phyloP scores from a whole-genome alignment of 2,888 invertebrate genomes.

The Mellilla xanthometata region DNA sequence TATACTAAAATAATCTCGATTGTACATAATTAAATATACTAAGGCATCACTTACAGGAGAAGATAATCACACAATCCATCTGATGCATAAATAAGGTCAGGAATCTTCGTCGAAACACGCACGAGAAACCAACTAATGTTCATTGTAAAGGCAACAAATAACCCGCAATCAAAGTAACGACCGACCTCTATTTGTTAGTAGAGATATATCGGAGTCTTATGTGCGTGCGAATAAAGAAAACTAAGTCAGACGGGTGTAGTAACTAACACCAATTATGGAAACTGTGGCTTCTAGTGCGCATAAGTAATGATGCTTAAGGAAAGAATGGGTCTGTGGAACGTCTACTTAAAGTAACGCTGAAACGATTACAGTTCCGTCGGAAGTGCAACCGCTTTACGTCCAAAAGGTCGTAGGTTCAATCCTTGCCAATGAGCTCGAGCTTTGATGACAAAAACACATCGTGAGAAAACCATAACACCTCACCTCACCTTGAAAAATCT shows the following conservation, averaged over 20 bases:
- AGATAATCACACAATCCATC: neutral
- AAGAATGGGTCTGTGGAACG: too few relatives aligned
- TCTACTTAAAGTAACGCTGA: too few relatives aligned
- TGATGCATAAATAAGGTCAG: constrained; percentile 31
- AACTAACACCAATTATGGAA: constrained; percentile 9
- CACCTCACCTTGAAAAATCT: too few relatives aligned
- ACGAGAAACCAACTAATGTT: constrained; percentile 60
- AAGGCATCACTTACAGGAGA: constrained; percentile 5
- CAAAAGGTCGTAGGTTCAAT: too few relatives aligned
- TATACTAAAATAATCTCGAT: too few relatives aligned
- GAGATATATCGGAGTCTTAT: constrained; percentile 67
- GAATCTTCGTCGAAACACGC: constrained; percentile 47
- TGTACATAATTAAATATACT: too few relatives aligned
- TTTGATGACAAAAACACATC: too few relatives aligned
- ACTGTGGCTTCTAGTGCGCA: constrained; percentile 4
- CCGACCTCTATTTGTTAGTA: constrained; percentile 74
- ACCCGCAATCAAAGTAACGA: constrained; percentile 77
- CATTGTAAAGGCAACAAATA: constrained; percentile 79
- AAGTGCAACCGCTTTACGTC: too few relatives aligned
- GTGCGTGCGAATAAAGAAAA: constrained; percentile 29
- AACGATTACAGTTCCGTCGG: too few relatives aligned
- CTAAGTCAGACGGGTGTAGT: constrained; percentile 34
- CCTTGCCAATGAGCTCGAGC: too few relatives aligned
- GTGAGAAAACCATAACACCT: too few relatives aligned
- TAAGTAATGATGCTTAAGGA: neutral